Evolutionary conservation across 53 echinoderm and acorn worm genomes (phyloP).

Genomic region (Crossaster papposus): DNA sequence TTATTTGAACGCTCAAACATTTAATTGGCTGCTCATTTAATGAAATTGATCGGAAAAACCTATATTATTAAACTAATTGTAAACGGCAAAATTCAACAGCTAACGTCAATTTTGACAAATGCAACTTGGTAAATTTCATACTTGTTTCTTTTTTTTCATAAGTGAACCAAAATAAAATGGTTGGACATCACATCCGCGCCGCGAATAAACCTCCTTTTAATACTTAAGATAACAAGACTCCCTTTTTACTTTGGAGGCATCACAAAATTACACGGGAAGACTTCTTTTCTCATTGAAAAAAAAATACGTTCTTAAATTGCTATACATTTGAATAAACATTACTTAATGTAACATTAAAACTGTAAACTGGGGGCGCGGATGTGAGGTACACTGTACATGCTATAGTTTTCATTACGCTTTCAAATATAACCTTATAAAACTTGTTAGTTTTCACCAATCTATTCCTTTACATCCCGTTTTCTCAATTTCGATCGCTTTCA

Average conservation of each 20-base stretch:
- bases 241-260: constrained; percentile 15
- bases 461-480: background rate
- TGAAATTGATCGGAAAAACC: no score
- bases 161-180: constrained; percentile 62
- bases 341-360: constrained; percentile 64
- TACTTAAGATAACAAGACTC: constrained; percentile 54
- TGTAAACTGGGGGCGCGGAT: constrained; percentile 57
- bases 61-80: constrained; percentile 42
- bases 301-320: constrained; percentile 64
- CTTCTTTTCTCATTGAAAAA: constrained; percentile 66
- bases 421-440: constrained; percentile 65
- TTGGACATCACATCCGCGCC: constrained; percentile 58
- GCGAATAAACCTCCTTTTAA: constrained; percentile 54
- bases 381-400: constrained; percentile 49
- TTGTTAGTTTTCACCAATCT: constrained; percentile 39
- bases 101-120: constrained; percentile 45
- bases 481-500: background rate
- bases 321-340: constrained; percentile 66
- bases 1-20: no score
- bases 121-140: constrained; percentile 49
- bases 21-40: no score
- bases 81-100: constrained; percentile 50
- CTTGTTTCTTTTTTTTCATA: constrained; percentile 5
- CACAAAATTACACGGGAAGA: constrained; percentile 62
- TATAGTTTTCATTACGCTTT: constrained; percentile 59